These are phyloP conservation scores for Dryomyza anilis DNA, from an alignment of 2,888 invertebrate genomes.

Conservation along the genomic window DNA sequence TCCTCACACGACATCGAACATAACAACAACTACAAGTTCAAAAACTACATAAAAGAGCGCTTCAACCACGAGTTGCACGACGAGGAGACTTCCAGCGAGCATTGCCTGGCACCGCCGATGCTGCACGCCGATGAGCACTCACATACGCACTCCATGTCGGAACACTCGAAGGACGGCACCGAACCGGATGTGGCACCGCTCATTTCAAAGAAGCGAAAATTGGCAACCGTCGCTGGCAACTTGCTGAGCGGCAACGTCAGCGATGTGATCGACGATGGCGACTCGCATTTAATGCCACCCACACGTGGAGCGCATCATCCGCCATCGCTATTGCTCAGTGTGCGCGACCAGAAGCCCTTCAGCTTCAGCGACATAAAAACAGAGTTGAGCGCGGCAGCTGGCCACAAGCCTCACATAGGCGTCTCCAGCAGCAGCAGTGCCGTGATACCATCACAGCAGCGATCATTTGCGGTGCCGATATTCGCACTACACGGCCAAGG, in stretches of 20 bases:
- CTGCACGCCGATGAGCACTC: slow-evolving; percentile 57
- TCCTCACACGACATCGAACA: slow-evolving; percentile 61
- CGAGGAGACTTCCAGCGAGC: slow-evolving; percentile 61
- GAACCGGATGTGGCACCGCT: slow-evolving; percentile 57
- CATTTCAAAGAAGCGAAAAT: slow-evolving; percentile 55
- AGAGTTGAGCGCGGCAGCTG: slow-evolving; percentile 44
- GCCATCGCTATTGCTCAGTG: slow-evolving; percentile 24
- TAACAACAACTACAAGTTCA: slow-evolving; percentile 82
- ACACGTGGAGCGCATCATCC: slow-evolving; percentile 34
- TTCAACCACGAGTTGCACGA: slow-evolving; percentile 68
- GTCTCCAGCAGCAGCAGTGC: slow-evolving; percentile 35
- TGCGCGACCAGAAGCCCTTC: slow-evolving; percentile 49
- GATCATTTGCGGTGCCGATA: slow-evolving; percentile 73
- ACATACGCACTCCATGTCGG: slow-evolving; percentile 53
- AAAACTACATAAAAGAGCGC: slow-evolving; percentile 90
- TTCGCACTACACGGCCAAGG: slow-evolving; percentile 91
- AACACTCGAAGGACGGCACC: slow-evolving; percentile 58
- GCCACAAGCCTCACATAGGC: slow-evolving; percentile 33
- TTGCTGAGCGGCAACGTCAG: slow-evolving; percentile 24
- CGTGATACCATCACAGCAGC: slow-evolving; percentile 40
- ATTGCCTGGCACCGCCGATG: slow-evolving; percentile 49
- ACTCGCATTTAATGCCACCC: slow-evolving; percentile 28
- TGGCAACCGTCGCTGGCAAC: slow-evolving; percentile 42
- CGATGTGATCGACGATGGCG: slow-evolving; percentile 29
- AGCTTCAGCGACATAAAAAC: slow-evolving; percentile 56